Base-by-base conservation (phyloP, 2,888 invertebrate species). In the Leistus spinibarbis region DNA sequence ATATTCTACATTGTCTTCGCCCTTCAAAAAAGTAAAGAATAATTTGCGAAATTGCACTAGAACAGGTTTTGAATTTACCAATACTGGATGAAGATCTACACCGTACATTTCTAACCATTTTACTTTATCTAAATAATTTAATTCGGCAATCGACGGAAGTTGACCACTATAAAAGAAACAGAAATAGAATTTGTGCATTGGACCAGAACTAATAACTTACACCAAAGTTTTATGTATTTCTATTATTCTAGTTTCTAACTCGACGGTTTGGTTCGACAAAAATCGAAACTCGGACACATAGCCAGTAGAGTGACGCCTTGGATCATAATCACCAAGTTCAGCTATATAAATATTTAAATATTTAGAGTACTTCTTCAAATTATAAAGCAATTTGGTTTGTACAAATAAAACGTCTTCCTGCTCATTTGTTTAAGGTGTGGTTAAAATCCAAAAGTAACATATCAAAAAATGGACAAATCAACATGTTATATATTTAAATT, bases 71-170 rank as follows among this genome's bases (percentile, higher is more conserved):
- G 64, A 23, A 76, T 77, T 81, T 81, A 97, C 97, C 91, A 97
- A 87, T 77, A 98, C 98, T 69, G 97, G 97, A 88, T 98, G 98
- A 81, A 98, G 90, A 88, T 98, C 98, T 66, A 98, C 97, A 68
- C 98, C 98, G 84, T 98, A 98, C 95, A 98, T 96, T 86, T 98
- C 98, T 82, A 98, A 90, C 98, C 98, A 98, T 90, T 98, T 98
- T 81, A 97, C 96, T 90, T 97, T 96, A 87, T 98, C 97, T 86
- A 98, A 90, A 87, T 95, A 98, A 88, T 94, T 95, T 82, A 97
- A 89, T 87, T 98, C 98, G 53, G 97, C 97, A 80, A 95, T 92
- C 71, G 97, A 93, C 76, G 98, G 97, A 80, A 95, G 91, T 85
- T 94, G 93, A 78, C 96, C 96, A 79, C 95, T 95, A 88, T 69